Evolutionary conservation across 1,140 invertebrate species (phyloP).

Genomic region (Drosophila tropicalis): DNA sequence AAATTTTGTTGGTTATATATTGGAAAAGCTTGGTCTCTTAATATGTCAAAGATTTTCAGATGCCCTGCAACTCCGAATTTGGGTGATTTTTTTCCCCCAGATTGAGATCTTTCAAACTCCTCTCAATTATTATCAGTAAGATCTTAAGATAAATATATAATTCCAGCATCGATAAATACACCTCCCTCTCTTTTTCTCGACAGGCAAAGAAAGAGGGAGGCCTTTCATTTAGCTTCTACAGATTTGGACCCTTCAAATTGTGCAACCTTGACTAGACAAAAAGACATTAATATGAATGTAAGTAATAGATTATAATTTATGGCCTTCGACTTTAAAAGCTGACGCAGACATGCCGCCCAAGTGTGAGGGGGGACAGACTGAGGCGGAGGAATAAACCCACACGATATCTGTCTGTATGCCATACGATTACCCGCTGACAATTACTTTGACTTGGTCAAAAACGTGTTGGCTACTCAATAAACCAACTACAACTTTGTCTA

Average conservation of each 20-base stretch:
- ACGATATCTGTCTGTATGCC: conserved; percentile 26
- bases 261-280: conserved; percentile 1
- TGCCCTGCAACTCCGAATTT: background rate
- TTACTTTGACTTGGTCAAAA: conserved; percentile 23
- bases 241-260: background rate
- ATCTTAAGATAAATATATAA: too few relatives aligned
- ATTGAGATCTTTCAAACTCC: too few relatives aligned
- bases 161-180: too few relatives aligned
- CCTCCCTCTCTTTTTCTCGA: too few relatives aligned
- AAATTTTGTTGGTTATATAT: conserved; percentile 20
- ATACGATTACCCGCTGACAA: conserved; percentile 39
- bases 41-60: background rate
- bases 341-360: conserved; percentile 6
- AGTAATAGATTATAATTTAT: conserved; percentile 15
- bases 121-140: too few relatives aligned
- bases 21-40: conserved; percentile 29
- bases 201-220: background rate
- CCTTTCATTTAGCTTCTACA: too few relatives aligned
- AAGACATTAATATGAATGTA: background rate
- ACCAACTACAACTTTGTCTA: conserved; percentile 7
- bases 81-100: too few relatives aligned
- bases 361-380: background rate
- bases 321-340: conserved; percentile 12
- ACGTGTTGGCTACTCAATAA: conserved; percentile 25
- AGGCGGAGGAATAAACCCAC: conserved; percentile 21